Base-by-base conservation (phyloP, 2,113 vertebrate species). In the Mustela nigripes region DNA sequence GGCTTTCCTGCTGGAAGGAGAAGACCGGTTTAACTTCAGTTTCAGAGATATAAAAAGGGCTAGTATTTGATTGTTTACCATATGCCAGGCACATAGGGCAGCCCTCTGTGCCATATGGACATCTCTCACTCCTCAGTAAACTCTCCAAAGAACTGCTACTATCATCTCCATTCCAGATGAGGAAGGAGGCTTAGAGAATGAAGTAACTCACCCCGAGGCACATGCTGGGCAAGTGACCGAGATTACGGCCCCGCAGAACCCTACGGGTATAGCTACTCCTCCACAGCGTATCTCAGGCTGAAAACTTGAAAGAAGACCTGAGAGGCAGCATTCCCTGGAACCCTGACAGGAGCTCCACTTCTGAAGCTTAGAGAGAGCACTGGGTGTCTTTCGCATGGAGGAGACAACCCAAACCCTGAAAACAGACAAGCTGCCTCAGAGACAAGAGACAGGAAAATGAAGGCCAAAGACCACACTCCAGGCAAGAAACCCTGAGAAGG, bases 221-320 rank as follows among this genome's bases (percentile, higher is more conserved):
- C 58, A 74, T 0, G 9, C 53, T 42, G 31, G 28, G 18, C 15
- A 63, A 80, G 62, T 19, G 19, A 67, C 50, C 33, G 50, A 89
- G 63, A 74, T 33, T 11, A 62, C 24, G 19, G n/a, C 33, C 89
- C 53, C 11, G 31, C 0, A 31, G 58, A 63, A 60, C 36, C 18
- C 4, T 11, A 6, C 12, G 5, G 39, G 50, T 0, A 1, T 0
- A 2, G 33, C n/a, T 69, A 42, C 45, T 33, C 48, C 12, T 3
- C 82, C 80, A 80, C 3, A 0, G 15, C 36, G 50, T 7, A 21
- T 11, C 26, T 33, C 28, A 12, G n/a, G 58, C 2, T 39, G 39
- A 39, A 39, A 65, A 94, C n/a, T 14, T 3, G 7, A 65, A n/a
- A 56, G 15, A 18, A 10, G 39, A 9, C n/a, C 4, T 2, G 11